These are phyloP conservation scores for Eupithecia centaureata DNA, from an alignment of 2,888 invertebrate genomes.

Conservation along the genomic window DNA sequence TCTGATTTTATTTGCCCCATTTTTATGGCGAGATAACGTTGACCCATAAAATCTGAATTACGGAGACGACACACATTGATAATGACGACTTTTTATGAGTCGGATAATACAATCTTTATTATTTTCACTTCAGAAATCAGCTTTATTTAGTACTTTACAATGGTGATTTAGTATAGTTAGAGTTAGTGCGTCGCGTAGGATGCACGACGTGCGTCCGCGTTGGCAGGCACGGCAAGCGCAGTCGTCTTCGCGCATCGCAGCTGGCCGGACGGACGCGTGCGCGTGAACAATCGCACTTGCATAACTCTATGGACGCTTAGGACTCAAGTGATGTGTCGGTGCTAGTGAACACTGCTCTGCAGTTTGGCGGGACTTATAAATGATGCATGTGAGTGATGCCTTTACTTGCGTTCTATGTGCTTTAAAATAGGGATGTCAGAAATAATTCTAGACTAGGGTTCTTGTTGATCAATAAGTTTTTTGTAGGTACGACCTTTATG, in stretches of 20 bases:
- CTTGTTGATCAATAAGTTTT: too few species aligned
- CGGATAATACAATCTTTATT: constrained; percentile 3
- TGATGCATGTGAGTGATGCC: constrained; percentile 77
- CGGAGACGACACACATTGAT: constrained; percentile 22
- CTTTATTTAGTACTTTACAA: background rate
- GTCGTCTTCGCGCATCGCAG: constrained; percentile 44
- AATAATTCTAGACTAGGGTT: too few species aligned
- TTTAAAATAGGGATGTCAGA: background rate
- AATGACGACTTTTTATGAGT: constrained; percentile 12
- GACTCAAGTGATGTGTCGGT: constrained; percentile 70
- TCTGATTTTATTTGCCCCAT: constrained; percentile 50
- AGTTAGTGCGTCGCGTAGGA: constrained; percentile 7
- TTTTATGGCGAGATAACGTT: constrained; percentile 41
- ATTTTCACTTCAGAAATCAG: constrained; percentile 15
- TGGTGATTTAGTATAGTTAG: background rate
- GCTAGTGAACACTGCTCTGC: constrained; percentile 63
- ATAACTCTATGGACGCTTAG: constrained; percentile 30
- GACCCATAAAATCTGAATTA: constrained; percentile 41
- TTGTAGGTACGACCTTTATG: too few species aligned
- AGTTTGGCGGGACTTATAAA: constrained; percentile 57
- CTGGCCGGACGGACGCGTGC: constrained; percentile 39
- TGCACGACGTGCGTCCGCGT: constrained; percentile 23
- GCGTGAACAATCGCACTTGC: constrained; percentile 62
- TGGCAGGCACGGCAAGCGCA: constrained; percentile 32
- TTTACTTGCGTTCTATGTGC: background rate